A percentile compares a stretch with the other conserved stretches of the same genome.
Evolutionary conservation across 2,113 vertebrate species (phyloP).

Genomic region (Notiomystis cincta): DNA sequence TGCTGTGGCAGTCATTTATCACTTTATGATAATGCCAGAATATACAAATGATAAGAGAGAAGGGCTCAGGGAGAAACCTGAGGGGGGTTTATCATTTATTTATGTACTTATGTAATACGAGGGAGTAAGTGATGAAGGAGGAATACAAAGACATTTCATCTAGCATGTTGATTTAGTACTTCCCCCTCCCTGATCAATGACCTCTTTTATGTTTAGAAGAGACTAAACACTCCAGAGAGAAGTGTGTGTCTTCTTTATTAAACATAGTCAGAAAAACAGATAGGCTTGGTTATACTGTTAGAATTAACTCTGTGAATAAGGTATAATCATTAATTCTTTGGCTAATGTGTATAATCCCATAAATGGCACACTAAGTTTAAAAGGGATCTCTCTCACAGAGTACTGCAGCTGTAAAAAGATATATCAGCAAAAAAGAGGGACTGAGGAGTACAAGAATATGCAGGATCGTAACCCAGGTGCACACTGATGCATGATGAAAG

Average conservation of each 20-base stretch:
- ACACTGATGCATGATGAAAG: not conserved
- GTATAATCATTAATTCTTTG: not conserved
- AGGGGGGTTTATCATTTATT: conserved; percentile 8
- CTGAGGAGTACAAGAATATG: not conserved
- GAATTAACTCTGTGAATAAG: not conserved
- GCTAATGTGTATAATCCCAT: not conserved
- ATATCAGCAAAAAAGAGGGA: not conserved
- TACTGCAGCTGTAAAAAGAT: not conserved
- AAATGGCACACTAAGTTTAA: not conserved
- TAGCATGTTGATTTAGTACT: conserved; percentile 1
- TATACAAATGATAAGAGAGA: conserved; percentile 17
- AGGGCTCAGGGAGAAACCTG: not conserved
- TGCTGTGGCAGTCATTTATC: not conserved
- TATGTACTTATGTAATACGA: not conserved
- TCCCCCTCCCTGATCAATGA: not conserved
- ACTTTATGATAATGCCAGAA: not conserved
- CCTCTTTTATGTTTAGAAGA: not conserved
- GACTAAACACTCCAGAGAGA: not conserved
- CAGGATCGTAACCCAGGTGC: not conserved
- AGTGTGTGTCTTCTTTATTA: not conserved
- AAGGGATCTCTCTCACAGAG: not conserved
- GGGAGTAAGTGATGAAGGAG: not conserved
- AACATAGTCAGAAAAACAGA: not conserved
- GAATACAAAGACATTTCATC: conserved; percentile 7
- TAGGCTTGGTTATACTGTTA: not conserved